These are phyloP conservation scores for Zingel zingel DNA, from an alignment of 2,113 vertebrate genomes.

Conservation along the genomic window DNA sequence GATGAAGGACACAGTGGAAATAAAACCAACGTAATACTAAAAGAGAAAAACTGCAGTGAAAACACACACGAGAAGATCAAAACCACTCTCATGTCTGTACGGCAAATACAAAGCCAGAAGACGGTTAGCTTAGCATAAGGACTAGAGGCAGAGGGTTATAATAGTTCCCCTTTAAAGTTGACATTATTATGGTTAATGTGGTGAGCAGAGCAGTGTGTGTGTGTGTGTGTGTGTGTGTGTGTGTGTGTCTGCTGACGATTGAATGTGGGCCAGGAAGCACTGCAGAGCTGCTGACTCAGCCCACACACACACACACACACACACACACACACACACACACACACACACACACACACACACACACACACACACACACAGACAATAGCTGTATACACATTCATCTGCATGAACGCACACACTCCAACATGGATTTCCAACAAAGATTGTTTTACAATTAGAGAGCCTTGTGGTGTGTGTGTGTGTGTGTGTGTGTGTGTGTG, in stretches of 20 bases:
- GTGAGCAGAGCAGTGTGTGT: conserved; percentile 31
- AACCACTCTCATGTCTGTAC: neutral
- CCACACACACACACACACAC: conserved; percentile 16
- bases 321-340: neutral
- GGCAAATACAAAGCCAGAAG: neutral
- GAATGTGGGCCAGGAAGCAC: conserved; percentile 46
- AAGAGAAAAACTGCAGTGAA: too few relatives aligned
- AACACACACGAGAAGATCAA: too few relatives aligned
- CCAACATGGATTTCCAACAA: neutral
- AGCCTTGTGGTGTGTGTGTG: neutral
- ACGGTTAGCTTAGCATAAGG: neutral
- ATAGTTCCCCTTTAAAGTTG: neutral
- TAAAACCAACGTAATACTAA: neutral
- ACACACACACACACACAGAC: conserved; percentile 2
- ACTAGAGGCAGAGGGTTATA: neutral
- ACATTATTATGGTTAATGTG: conserved; percentile 45
- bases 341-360: conserved; percentile 6
- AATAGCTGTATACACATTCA: conserved; percentile 4
- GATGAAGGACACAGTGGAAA: conserved; percentile 1
- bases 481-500: conserved; percentile 22
- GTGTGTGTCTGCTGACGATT: conserved; percentile 26
- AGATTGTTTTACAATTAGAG: neutral
- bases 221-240: conserved; percentile 16
- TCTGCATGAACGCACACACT: conserved; percentile 39
- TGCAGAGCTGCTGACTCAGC: conserved; percentile 64